Base-by-base conservation (phyloP, 2,113 vertebrate species). In the Albula glossodonta region DNA sequence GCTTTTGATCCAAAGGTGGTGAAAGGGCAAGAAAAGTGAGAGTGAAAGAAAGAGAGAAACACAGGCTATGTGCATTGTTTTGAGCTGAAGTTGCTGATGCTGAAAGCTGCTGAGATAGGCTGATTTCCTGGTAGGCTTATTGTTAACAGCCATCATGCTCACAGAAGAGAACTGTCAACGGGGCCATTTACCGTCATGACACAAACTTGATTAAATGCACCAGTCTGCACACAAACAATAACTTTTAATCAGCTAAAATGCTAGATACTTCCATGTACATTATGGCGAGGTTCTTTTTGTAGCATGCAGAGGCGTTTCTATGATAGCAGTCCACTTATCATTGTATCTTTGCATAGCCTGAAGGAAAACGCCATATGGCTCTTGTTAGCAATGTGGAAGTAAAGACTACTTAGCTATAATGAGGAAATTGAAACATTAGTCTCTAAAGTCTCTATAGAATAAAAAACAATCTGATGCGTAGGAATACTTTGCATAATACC, bases 401-500 rank as follows among this genome's bases (percentile, higher is more conserved):
- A 66, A 86, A 79, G 74, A 48, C 78, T 83, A 81, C 66, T 83
- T 84, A 41, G 83, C 89, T 60, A 83, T 89, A 85, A 86, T 81
- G 51, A 85, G 87, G 84, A 90, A 89, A 91, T 90, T 88, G 41
- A 85, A 88, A 82, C 63, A 87, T 52, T 85, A 84, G 89, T 83
- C 86, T 86, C 60, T 51, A 48, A 50, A 60, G 81, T 85, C 74
- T 83, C 22, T 51, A 84, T 17, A 84, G 82, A 87, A 11, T 48
- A 86, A 82, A 66, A 66, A 66, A 57, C 31, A 78, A 8, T 83
- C 51, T 57, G 53, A 10, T 74, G 31, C n/a, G 0, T 5, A 31
- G n/a, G 17, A 15, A 66, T 19, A 1, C 5, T 4, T 66, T 0
- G 60, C 60, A 60, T 15, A 60, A 60, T 15, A 60, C 60, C 22